Percentiles rank a stretch among this genome's conserved stretches.
phyloP scores from a whole-genome alignment of 2,113 vertebrate genomes.

The Ictalurus punctatus region DNA sequence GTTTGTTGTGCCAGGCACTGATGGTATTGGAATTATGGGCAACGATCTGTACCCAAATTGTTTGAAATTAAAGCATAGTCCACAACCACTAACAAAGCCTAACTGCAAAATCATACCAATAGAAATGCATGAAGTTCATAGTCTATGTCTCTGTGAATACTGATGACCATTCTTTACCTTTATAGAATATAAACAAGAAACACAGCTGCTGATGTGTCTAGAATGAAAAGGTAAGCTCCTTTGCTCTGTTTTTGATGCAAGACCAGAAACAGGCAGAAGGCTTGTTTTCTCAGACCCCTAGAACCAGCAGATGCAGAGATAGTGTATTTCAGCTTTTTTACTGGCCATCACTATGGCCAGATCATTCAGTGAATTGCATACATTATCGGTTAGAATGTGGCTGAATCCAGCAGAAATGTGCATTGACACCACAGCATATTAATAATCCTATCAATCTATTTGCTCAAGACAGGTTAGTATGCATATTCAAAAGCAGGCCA shows the following conservation, averaged over 20 bases:
- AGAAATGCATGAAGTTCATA: not conserved
- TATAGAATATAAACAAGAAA: not conserved
- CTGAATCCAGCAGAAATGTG: not conserved
- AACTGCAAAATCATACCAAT: not conserved
- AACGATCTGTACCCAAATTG: not conserved
- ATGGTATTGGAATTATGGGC: not conserved
- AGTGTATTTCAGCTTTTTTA: not conserved
- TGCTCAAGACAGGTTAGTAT: not conserved
- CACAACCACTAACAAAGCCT: not conserved
- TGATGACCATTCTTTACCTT: not conserved
- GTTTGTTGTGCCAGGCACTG: not conserved
- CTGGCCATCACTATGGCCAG: not conserved
- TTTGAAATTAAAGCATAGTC: not conserved
- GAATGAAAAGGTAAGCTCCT: not conserved
- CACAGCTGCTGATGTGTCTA: not conserved
- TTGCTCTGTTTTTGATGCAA: not conserved
- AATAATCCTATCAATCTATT: not conserved
- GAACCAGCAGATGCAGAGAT: not conserved
- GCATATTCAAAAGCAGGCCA: not conserved
- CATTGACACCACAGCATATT: not conserved
- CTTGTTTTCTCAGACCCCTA: not conserved
- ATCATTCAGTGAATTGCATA: no score
- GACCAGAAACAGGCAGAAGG: not conserved
- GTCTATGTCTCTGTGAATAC: not conserved
- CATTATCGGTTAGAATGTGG: not conserved